phyloP scores from a whole-genome alignment of 2,888 invertebrate genomes.

The Drosophila ustulata region DNA sequence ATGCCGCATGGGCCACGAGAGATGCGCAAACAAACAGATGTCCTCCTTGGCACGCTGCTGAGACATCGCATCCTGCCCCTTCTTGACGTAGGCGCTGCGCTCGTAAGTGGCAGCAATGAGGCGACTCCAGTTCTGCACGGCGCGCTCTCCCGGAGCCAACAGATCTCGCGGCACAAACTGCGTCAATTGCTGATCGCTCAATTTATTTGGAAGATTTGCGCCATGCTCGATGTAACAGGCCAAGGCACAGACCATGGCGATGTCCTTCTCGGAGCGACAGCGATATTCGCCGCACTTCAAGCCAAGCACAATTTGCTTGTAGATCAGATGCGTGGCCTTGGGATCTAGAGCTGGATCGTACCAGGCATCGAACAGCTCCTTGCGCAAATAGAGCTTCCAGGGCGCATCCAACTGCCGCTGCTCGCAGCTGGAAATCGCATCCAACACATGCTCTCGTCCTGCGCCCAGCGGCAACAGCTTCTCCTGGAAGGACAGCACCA shows the following conservation, averaged over 20 bases:
- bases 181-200: slow-evolving; percentile 57
- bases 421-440: slow-evolving; percentile 98
- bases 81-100: slow-evolving; percentile 88
- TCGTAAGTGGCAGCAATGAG: slow-evolving; percentile 90
- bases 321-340: slow-evolving; percentile 94
- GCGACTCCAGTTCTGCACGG: slow-evolving; percentile 90
- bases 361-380: slow-evolving; percentile 97
- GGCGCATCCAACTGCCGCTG: slow-evolving; percentile 94
- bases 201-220: slow-evolving; percentile 64
- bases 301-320: slow-evolving; percentile 94
- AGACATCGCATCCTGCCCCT: slow-evolving; percentile 87
- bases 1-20: slow-evolving; percentile 97
- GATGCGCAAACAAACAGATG: slow-evolving; percentile 95
- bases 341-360: slow-evolving; percentile 93
- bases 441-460: slow-evolving; percentile 96
- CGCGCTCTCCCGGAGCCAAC: slow-evolving; percentile 87
- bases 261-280: slow-evolving; percentile 92
- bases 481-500: slow-evolving; percentile 95
- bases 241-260: slow-evolving; percentile 95
- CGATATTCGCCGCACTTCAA: slow-evolving; percentile 97
- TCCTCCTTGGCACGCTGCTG: slow-evolving; percentile 93
- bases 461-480: slow-evolving; percentile 95
- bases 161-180: slow-evolving; percentile 81
- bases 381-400: slow-evolving; percentile 94
- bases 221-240: slow-evolving; percentile 95